These are phyloP conservation scores for Siniperca undulata DNA, from an alignment of 2,797 vertebrate genomes.

Conservation along the genomic window DNA sequence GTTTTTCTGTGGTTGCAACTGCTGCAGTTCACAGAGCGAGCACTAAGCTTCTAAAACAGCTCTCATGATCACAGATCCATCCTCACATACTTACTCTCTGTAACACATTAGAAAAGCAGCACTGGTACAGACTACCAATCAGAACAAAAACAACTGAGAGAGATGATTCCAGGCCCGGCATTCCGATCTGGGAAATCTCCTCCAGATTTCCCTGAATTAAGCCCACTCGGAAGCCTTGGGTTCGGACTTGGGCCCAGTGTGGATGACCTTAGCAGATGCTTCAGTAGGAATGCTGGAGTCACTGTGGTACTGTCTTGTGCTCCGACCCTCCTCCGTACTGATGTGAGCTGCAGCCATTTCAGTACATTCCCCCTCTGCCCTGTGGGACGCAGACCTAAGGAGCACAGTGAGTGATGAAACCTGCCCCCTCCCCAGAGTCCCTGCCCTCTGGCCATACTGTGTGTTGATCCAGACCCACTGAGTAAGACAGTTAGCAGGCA, in stretches of 20 bases:
- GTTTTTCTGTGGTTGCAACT: conserved; percentile 80
- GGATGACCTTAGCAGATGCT: conserved; percentile 78
- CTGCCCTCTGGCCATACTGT: conserved; percentile 40
- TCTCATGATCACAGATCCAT: conserved; percentile 70
- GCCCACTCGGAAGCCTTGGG: conserved; percentile 42
- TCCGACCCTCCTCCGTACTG: conserved; percentile 48
- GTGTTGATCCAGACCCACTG: conserved; percentile 29
- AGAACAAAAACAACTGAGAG: conserved; percentile 52
- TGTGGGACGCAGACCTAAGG: conserved; percentile 39
- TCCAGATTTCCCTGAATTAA: conserved; percentile 67
- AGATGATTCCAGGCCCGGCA: conserved; percentile 50
- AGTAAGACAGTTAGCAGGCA: conserved; percentile 25
- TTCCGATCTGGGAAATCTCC: conserved; percentile 65
- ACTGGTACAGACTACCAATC: conserved; percentile 44
- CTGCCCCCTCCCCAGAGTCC: conserved; percentile 32
- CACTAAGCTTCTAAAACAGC: conserved; percentile 66
- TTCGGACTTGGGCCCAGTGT: conserved; percentile 50
- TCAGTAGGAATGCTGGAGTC: conserved; percentile 65
- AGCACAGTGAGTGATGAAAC: conserved; percentile 60
- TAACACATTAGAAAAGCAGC: conserved; percentile 65
- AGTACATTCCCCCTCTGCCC: conserved; percentile 51
- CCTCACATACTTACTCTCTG: conserved; percentile 56
- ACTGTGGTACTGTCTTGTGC: conserved; percentile 54
- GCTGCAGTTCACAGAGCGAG: conserved; percentile 79
- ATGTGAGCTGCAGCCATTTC: conserved; percentile 62